Evolutionary conservation across 1,140 invertebrate species (phyloP), one percentile per base, ranked within the genome.

Genomic region (Portunus trituberculatus): DNA sequence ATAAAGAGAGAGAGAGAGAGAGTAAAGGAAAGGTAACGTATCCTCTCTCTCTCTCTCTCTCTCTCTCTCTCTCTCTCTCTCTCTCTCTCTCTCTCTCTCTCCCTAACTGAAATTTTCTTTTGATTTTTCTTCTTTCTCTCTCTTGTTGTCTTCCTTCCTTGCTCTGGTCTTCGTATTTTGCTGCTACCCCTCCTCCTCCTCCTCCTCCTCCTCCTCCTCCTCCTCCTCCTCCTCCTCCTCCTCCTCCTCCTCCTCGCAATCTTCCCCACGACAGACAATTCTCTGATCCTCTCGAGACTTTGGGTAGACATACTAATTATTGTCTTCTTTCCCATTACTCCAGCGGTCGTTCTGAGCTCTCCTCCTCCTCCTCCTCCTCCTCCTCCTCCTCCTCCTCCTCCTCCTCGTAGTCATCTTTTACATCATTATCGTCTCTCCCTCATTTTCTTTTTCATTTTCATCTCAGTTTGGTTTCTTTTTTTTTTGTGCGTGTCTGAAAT

Each of bases 61-160:
- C 86, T 88, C 86, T 88, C 86, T 88, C 31, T 88, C 29, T 88
- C 12, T 88, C 31, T 32, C 86, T 88, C 86, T 45, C 86, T 88
- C 86, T 88, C 86, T 45, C 86, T 88, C 86, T 59, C 52, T 59
- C 52, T 59, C 52, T 59, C 52, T 59, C 52, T 59, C 52, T 59
- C 2, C 0, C 52, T 59, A 2, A 1, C 10, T 59, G 12, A 16
- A 59, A 4, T 20, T 59, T 16, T 59, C 52, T n/a, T 7, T 76
- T 59, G 52, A 12, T 76, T 76, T n/a, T 76, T 20, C 20, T 4
- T 76, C 59, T 76, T 7, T 76, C 67, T 76, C 1, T 76, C 67
- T 76, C 20, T n/a, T 20, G 12, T 7, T 76, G 0, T 6, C 39
- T 39, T 39, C 39, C 25, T 76, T 76, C 20, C 67, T 76, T n/a